Conservation (phyloP, 2,113 vertebrate genomes). For the Chaetorhynchus papuensis region DNA sequence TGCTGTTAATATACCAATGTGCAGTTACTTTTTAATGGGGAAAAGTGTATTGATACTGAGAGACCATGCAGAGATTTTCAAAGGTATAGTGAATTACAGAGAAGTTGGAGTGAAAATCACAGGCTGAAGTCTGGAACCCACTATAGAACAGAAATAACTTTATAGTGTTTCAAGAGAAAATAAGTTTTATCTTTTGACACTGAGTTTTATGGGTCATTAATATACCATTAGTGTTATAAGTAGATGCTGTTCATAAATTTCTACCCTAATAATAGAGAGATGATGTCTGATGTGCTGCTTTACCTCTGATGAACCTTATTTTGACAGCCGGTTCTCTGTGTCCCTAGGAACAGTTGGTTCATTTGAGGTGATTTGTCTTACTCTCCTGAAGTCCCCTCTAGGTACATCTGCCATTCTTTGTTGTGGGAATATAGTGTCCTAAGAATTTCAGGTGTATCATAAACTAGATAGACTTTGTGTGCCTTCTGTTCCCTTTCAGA, state of each 20-base stretch:
- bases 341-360: not conserved
- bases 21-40: not conserved
- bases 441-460: not conserved
- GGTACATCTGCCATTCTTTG: not conserved
- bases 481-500: not conserved
- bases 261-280: not conserved
- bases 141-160: not conserved
- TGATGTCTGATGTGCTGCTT: not conserved
- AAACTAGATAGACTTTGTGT: not conserved
- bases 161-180: not conserved
- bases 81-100: not conserved
- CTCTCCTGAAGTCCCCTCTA: not conserved
- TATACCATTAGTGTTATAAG: not conserved
- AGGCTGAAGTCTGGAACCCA: not conserved
- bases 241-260: not conserved
- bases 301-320: not conserved
- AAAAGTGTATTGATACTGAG: not conserved
- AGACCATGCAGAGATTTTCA: not conserved
- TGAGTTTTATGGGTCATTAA: not conserved
- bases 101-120: not conserved
- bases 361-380: not conserved
- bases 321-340: not conserved
- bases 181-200: not conserved
- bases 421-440: not conserved
- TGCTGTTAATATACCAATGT: not conserved